A percentile compares a stretch with the other conserved stretches of the same genome.
Evolutionary conservation across 1,140 invertebrate genomes (phyloP).

Genomic region (Bombus turneri): DNA sequence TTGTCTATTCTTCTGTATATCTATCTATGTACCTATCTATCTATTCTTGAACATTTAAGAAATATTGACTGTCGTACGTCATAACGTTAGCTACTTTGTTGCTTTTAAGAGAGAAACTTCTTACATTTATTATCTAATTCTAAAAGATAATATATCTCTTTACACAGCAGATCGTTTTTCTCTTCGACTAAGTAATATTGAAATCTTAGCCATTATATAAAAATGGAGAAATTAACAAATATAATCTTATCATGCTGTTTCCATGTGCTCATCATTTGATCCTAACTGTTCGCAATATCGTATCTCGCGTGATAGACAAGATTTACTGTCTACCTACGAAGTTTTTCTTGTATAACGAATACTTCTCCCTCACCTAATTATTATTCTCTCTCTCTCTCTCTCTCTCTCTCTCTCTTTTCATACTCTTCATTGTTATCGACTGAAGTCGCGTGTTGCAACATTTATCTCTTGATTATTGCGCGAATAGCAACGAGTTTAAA

Average conservation of each 20-base stretch:
- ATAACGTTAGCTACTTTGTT: too few species aligned
- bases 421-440: neutral
- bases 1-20: too few species aligned
- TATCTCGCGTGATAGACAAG: neutral
- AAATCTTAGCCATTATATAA: neutral
- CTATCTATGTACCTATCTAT: too few species aligned
- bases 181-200: too few species aligned
- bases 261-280: neutral
- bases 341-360: neutral
- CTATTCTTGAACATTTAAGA: too few species aligned
- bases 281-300: neutral
- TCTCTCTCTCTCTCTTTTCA: neutral
- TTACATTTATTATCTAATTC: too few species aligned
- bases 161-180: too few species aligned
- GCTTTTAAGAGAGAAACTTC: too few species aligned
- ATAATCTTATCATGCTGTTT: neutral
- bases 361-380: neutral
- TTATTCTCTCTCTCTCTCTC: too few species aligned
- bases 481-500: neutral
- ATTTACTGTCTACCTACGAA: neutral
- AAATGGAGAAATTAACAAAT: neutral
- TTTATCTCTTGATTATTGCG: slow-evolving; percentile 1
- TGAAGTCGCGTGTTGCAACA: neutral
- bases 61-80: too few species aligned
- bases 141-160: too few species aligned